Base-by-base conservation (phyloP, 1,140 invertebrate genomes). In the Diorhabda carinulata region DNA sequence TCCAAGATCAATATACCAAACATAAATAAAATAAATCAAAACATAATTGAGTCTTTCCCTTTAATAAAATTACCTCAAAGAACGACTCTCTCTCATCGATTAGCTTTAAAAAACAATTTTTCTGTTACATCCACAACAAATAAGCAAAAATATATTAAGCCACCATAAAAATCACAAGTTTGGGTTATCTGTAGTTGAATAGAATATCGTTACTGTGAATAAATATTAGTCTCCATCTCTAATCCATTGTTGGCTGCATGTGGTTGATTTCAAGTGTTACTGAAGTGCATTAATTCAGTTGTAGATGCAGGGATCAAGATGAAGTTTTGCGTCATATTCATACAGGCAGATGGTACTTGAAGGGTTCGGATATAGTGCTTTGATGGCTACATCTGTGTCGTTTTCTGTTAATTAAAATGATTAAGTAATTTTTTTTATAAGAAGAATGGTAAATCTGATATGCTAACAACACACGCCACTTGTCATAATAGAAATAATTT, bases 311-410 rank as follows among this genome's bases (percentile, higher is more conserved):
- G 63, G 63, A 47, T 5, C 45, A 2, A 44, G 63, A 64, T 64
- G 63, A 64, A 40, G 45, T 56, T 57, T 64, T 47, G 63, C 63
- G 63, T 64, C 63, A 64, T 64, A 56, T 47, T 64, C 45, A 40
- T 8, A 8, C 44, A 47, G 6, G 52, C 63, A 64, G n/a, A 64
- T 64, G 63, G 63, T 57, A 45, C 63, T 9, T 64, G 61, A 10
- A 25, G 45, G 41, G 52, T 43, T 64, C 45, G 45, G n/a, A 2
- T 60, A 60, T 60, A 9, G 25, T 4, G 47, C 47, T 52, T 52
- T 52, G 47, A 52, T 52, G 47, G 47, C 47, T 25, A n/a, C 47
- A 52, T 52, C 6, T 52, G 47, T 52, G 47, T n/a, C 47, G 47
- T 52, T 52, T 52, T 8, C 47, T 6, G 6, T 52, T 52, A 6